These are phyloP conservation scores for Caenorhabditis sp. DNA, from an alignment of 2,888 invertebrate species.

Conservation along the genomic window DNA sequence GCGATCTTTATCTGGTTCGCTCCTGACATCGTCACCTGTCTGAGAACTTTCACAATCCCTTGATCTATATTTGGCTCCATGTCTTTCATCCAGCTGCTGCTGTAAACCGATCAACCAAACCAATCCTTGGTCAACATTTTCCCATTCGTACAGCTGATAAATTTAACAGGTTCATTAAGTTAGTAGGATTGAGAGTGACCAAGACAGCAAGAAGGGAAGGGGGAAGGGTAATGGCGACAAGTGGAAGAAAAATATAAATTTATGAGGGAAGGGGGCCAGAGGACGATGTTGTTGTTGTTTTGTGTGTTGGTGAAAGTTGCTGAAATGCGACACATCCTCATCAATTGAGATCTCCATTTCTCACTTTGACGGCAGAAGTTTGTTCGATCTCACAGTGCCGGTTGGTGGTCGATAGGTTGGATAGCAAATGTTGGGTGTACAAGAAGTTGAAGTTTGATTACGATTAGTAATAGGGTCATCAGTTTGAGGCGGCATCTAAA, in stretches of 20 bases:
- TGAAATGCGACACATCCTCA: constrained; percentile 45
- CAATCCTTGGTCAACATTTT: not conserved
- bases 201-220: constrained; percentile 54
- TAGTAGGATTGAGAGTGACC: constrained; percentile 50
- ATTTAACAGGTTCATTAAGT: constrained; percentile 43
- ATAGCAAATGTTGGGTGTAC: not conserved
- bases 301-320: constrained; percentile 22
- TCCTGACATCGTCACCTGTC: not conserved
- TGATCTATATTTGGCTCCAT: not conserved
- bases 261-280: not conserved
- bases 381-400: constrained; percentile 48
- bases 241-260: constrained; percentile 26
- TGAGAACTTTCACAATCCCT: not conserved
- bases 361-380: constrained; percentile 31
- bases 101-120: too few relatives aligned
- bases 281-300: constrained; percentile 52
- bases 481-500: constrained; percentile 48
- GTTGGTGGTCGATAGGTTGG: constrained; percentile 21
- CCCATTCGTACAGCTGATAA: constrained; percentile 13
- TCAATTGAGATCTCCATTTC: constrained; percentile 24
- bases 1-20: not conserved
- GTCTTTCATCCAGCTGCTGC: not conserved
- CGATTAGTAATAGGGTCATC: constrained; percentile 8
- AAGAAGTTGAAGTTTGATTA: constrained; percentile 1
- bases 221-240: constrained; percentile 49